Percentiles rank a stretch among this genome's conserved stretches.
Conservation (phyloP, 1,140 invertebrate species). For the Macrobrachium nipponense region DNA sequence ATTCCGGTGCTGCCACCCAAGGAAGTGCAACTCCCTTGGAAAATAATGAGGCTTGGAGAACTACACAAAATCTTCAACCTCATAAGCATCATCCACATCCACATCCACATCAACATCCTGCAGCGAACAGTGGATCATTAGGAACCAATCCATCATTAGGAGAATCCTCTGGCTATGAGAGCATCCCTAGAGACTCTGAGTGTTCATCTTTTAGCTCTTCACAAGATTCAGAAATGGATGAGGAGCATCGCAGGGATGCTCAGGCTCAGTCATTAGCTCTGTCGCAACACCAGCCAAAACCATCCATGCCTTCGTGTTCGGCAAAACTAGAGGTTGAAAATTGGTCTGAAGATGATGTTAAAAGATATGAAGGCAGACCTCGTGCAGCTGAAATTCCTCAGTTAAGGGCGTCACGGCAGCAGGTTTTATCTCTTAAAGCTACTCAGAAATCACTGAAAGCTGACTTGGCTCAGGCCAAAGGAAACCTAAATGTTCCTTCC, state of each 20-base stretch:
- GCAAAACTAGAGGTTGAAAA: conserved; percentile 56
- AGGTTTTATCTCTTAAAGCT: conserved; percentile 70
- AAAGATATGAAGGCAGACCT: conserved; percentile 58
- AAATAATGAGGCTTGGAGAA: conserved; percentile 66
- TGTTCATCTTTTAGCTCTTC: conserved; percentile 82
- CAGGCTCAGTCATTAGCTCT: conserved; percentile 44
- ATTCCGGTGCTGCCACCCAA: conserved; percentile 70
- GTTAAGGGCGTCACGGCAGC: conserved; percentile 67
- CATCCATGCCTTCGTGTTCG: conserved; percentile 6
- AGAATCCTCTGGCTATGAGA: conserved; percentile 91
- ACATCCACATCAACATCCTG: conserved; percentile 54
- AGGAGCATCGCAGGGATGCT: conserved; percentile 61
- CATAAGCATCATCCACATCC: conserved; percentile 72
- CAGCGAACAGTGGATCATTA: conserved; percentile 61
- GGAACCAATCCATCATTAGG: conserved; percentile 68
- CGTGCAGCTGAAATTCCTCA: conserved; percentile 54
- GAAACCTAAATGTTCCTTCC: conserved; percentile 71
- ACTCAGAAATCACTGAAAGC: conserved; percentile 72
- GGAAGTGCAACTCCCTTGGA: conserved; percentile 54
- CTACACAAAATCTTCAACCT: conserved; percentile 81
- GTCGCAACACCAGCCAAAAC: conserved; percentile 28
- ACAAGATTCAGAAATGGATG: conserved; percentile 75
- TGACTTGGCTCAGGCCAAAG: conserved; percentile 68
- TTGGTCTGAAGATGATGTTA: conserved; percentile 61
- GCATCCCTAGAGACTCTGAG: conserved; percentile 81